These are phyloP conservation scores for Heloderma charlesbogerti DNA, from an alignment of 2,113 vertebrate species.

Conservation along the genomic window DNA sequence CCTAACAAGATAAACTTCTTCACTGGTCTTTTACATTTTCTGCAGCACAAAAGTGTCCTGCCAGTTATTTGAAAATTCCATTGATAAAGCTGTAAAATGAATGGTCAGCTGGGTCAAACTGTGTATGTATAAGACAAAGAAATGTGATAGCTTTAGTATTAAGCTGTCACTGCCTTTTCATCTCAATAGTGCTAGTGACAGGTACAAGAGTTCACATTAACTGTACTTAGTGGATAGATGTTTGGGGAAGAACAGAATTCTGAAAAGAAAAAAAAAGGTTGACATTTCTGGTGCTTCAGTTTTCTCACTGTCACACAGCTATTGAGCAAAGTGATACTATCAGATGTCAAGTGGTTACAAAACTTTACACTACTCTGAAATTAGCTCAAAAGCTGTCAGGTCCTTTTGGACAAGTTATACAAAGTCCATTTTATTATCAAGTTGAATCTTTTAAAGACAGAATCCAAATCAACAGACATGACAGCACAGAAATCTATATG, in stretches of 20 bases:
- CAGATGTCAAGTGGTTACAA: background rate
- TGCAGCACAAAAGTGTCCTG: background rate
- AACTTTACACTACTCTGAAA: background rate
- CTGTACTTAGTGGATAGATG: background rate
- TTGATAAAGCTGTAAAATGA: slow-evolving; percentile 4
- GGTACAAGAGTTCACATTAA: slow-evolving; percentile 16
- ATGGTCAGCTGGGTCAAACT: background rate
- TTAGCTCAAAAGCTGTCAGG: background rate
- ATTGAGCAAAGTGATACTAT: background rate
- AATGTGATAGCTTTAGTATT: background rate
- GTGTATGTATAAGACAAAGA: background rate
- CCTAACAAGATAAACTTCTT: background rate
- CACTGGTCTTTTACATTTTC: background rate
- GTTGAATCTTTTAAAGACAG: slow-evolving; percentile 6
- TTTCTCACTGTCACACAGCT: background rate
- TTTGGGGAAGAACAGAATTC: background rate
- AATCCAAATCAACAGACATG: background rate
- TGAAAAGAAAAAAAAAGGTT: background rate
- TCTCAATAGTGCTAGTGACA: background rate
- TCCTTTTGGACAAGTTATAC: background rate
- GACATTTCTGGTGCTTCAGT: background rate
- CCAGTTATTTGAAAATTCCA: background rate
- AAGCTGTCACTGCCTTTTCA: background rate
- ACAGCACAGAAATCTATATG: background rate
- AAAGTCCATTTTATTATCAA: background rate